These are phyloP conservation scores for Brienomyrus longianalis DNA, from an alignment of 2,113 vertebrate species.

Conservation along the genomic window DNA sequence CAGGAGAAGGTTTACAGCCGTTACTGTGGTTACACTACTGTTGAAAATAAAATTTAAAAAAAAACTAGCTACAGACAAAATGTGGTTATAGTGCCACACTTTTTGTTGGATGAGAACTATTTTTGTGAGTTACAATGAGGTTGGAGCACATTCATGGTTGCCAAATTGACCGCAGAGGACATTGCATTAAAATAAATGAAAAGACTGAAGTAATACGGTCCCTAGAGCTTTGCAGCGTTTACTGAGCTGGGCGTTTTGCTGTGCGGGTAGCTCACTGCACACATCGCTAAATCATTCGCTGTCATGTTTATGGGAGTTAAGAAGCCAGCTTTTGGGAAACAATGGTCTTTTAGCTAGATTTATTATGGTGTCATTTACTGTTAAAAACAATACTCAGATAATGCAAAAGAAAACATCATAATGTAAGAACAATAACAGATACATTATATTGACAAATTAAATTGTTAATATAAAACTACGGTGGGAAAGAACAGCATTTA, in stretches of 20 bases:
- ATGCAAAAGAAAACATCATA: not conserved
- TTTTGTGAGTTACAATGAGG: not conserved
- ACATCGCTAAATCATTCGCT: not conserved
- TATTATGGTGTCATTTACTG: not conserved
- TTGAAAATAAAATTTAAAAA: not conserved
- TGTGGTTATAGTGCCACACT: not conserved
- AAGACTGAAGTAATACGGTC: not conserved
- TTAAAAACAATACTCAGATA: not conserved
- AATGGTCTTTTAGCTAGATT: not conserved
- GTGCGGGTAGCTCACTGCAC: not conserved
- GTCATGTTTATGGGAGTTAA: conserved; percentile 1
- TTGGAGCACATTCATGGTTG: not conserved
- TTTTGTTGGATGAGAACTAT: not conserved
- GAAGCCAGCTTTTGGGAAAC: not conserved
- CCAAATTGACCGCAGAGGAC: not conserved
- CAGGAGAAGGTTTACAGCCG: not conserved
- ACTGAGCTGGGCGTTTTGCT: not conserved
- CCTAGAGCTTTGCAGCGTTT: not conserved
- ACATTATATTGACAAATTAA: not conserved
- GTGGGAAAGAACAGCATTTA: not conserved
- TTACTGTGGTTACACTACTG: conserved; percentile 3
- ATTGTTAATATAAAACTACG: not conserved
- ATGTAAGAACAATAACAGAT: not conserved
- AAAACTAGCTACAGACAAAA: not conserved
- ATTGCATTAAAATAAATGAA: conserved; percentile 1